Base-by-base conservation (phyloP, 2,113 vertebrate species). In the Balaeniceps rex region DNA sequence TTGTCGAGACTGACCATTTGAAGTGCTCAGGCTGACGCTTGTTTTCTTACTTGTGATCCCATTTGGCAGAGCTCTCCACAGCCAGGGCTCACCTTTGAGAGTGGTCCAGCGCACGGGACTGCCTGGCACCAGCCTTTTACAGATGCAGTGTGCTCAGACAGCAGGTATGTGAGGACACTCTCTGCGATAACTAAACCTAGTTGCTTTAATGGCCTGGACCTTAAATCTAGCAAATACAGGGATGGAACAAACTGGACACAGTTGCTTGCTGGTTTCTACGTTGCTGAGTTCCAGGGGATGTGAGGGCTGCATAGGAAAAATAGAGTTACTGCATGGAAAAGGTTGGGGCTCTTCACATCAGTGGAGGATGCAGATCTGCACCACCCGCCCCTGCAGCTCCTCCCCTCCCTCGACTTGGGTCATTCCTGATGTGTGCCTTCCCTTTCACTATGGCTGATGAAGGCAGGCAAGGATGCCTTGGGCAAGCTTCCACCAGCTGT, bases 1-100 rank as follows among this genome's bases (percentile, higher is more conserved):
- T 64, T 84, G 83, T 96, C n/a, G 65, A 96, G 93, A 97, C 89
- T 66, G 80, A 90, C 91, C 47, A 49, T 87, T 21, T 95, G 89
- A 96, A 94, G 89, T 89, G 78, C 61, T 61, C 52, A 36, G 42
- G 74, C 12, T 91, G 89, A 68, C 0, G 15, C 70, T 91, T 95
- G 64, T 88, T 96, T 78, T 82, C 78, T 94, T 47, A 64, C 52
- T 91, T 55, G 38, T 23, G 80, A 58, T 64, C 33, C 60, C 58
- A 42, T 85, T 83, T 94, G 72, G 19, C 66, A 93, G 75, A 85
- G 83, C 54, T 79, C 81, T 74, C 69, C 81, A 87, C 34, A 91
- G 65, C 22, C 83, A 65, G 21, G 36, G 22, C 38, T 84, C 58
- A 38, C 33, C 33, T 91, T 66, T 51, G 58, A 97, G 78, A 91